Evolutionary conservation across 2,797 vertebrate genomes (phyloP), one percentile per base, ranked within the genome.

Genomic region (Tinamus major): DNA sequence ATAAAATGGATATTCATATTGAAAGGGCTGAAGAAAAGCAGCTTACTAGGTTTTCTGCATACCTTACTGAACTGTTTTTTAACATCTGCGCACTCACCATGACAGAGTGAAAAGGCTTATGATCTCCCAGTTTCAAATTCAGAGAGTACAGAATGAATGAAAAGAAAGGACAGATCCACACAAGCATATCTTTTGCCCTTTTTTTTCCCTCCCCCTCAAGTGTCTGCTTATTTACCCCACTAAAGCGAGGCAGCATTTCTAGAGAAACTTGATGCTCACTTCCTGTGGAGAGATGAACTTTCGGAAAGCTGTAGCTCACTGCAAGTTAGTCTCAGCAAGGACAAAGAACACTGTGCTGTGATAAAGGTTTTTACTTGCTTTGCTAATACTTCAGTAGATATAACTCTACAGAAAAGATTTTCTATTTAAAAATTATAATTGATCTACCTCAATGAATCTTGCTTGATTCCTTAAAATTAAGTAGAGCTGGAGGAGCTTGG

Each of bases 21-120:
- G 76, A 55, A 80, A 68, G 91, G 17, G 48, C 16, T 77, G 37
- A 64, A 65, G 61, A 67, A 90, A 90, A 35, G 44, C 31, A 75
- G 35, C 9, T 77, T 79, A 37, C 31, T 18, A 42, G 26, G 27
- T 48, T 39, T 68, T 75, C 59, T 77, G 23, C 77, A 13, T 44
- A 3, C 20, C 49, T 56, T 49, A 62, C 24, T 49, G 33, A 62
- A 27, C 31, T 24, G 23, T 48, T 85, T 62, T 75, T 14, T 13
- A 0, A 3, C 33, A 19, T 71, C 41, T 87, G 68, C 6, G 7
- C 27, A n/a, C 44, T 27, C 27, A 2, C 0, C 4, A 64, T 13
- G 46, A 85, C 26, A 84, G 41, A 79, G 23, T 74, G 37, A 84
- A 37, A 56, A 88, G 27, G 10, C 55, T 41, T 17, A 20, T 6